Evolutionary conservation across 2,113 vertebrate genomes (phyloP).

Genomic region (Pogona vitticeps): DNA sequence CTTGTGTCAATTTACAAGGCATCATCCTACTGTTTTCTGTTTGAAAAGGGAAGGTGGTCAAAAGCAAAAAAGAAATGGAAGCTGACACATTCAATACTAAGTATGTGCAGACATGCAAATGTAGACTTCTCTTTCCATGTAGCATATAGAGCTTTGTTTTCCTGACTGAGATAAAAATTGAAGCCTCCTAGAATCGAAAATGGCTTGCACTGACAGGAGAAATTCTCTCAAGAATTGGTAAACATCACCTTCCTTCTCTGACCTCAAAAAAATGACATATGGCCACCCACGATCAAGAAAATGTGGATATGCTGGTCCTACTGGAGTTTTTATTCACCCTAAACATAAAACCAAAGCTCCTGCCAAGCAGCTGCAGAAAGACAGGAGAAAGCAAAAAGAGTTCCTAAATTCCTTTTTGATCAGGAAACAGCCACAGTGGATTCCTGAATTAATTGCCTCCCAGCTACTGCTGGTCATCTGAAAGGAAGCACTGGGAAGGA

Average conservation of each 20-base stretch:
- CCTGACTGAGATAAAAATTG: neutral
- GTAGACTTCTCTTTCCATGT: neutral
- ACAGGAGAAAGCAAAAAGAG: neutral
- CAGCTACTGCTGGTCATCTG: neutral
- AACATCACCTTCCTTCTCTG: neutral
- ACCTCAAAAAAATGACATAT: neutral
- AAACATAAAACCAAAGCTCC: neutral
- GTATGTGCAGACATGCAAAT: neutral
- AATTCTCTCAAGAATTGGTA: neutral
- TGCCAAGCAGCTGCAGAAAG: neutral
- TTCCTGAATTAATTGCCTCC: neutral
- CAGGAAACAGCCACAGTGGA: neutral
- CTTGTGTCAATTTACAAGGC: accelerated
- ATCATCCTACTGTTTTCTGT: neutral
- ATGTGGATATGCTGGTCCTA: neutral
- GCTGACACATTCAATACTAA: neutral
- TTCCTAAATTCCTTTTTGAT: neutral
- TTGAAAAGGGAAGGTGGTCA: neutral
- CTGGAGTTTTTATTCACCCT: neutral
- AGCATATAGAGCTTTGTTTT: accelerated
- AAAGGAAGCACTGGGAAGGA: neutral
- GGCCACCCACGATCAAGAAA: neutral
- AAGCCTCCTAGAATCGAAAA: neutral
- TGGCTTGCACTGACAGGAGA: neutral
- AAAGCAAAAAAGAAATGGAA: accelerated